These are phyloP conservation scores for Phyllotreta cruciferae DNA, from an alignment of 2,888 invertebrate genomes.

Conservation along the genomic window DNA sequence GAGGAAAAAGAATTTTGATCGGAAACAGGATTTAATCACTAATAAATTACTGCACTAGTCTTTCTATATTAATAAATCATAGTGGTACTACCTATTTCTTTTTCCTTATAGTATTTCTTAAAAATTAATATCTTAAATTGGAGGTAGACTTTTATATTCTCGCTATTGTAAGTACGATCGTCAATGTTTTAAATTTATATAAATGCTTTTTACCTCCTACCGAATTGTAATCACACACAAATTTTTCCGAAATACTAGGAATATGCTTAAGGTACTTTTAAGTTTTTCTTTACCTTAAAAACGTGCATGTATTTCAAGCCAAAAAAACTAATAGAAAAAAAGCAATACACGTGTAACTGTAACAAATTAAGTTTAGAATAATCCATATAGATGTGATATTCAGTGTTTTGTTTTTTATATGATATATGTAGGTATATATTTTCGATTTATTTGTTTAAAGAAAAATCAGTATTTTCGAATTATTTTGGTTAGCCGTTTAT, in stretches of 20 bases:
- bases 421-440: constrained; percentile 13
- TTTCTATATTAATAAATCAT: constrained; percentile 1
- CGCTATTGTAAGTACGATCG: no score
- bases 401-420: constrained; percentile 34
- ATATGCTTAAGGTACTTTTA: no score
- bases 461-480: constrained; percentile 37
- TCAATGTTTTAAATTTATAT: no score
- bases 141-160: no score
- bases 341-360: constrained; percentile 39
- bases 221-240: no score
- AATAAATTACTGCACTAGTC: neutral
- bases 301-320: constrained; percentile 33
- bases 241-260: no score
- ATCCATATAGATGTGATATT: constrained; percentile 39
- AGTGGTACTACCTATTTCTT: neutral
- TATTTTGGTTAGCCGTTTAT: constrained; percentile 10
- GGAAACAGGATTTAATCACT: constrained; percentile 15
- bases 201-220: no score
- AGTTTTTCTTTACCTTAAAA: constrained; percentile 1
- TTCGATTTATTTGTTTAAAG: constrained; percentile 28
- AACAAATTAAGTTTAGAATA: constrained; percentile 26
- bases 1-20: neutral
- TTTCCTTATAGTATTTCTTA: neutral
- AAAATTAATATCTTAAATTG: no score
- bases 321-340: constrained; percentile 39